Evolutionary conservation across 2,797 vertebrate species (phyloP).

Genomic region (Potorous gilbertii): DNA sequence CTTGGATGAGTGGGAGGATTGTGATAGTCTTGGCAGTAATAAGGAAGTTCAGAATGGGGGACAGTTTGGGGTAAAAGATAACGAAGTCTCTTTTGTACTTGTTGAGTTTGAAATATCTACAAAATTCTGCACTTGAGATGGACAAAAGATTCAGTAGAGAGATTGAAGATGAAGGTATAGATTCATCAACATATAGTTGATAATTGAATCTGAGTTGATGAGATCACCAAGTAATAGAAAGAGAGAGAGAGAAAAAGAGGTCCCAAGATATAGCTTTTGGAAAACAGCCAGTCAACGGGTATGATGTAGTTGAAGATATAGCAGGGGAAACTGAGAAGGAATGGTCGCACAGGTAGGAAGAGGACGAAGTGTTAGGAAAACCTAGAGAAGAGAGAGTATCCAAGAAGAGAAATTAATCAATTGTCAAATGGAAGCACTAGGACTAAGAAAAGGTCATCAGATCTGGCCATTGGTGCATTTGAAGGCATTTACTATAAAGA

Average conservation of each 20-base stretch:
- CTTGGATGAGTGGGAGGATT: background rate
- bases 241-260: background rate
- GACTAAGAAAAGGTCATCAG: background rate
- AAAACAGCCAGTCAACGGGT: background rate
- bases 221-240: background rate
- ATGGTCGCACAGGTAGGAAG: background rate
- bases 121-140: background rate
- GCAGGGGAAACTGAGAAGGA: background rate
- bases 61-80: background rate
- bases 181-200: background rate
- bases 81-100: background rate
- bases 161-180: background rate
- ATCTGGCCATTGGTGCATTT: background rate
- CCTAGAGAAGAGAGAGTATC: background rate
- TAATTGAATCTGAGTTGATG: background rate
- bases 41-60: background rate
- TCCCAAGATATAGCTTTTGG: background rate
- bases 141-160: background rate
- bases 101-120: background rate
- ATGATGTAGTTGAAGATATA: background rate
- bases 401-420: background rate
- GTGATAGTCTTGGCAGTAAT: background rate
- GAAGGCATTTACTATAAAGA: background rate
- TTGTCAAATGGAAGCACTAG: background rate
- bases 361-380: background rate